Conservation (phyloP, 2,797 vertebrate genomes). For the Spondyliosoma cantharus region DNA sequence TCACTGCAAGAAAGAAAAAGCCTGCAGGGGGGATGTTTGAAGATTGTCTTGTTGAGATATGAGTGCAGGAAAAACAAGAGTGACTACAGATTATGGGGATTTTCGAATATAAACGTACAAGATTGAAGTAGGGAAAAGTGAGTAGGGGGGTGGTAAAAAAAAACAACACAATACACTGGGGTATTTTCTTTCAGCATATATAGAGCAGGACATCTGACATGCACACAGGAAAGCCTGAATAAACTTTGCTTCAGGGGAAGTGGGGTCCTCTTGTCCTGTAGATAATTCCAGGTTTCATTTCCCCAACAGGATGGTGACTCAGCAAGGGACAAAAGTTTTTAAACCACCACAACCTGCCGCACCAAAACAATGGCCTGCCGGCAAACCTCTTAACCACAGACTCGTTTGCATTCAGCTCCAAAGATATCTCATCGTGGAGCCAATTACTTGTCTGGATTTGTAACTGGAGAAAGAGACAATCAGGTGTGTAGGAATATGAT, state of each 20-base stretch:
- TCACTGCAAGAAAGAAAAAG: constrained; percentile 19
- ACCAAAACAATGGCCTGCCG: constrained; percentile 63
- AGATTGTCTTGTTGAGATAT: constrained; percentile 28
- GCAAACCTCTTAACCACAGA: constrained; percentile 32
- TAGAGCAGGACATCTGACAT: constrained; percentile 58
- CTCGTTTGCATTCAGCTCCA: constrained; percentile 1
- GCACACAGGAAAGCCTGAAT: constrained; percentile 81
- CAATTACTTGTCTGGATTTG: constrained; percentile 50
- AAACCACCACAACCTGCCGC: constrained; percentile 56
- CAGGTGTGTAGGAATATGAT: neutral
- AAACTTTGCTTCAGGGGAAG: constrained; percentile 76
- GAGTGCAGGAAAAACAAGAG: constrained; percentile 20
- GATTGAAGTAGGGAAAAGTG: neutral
- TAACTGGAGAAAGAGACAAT: constrained; percentile 17
- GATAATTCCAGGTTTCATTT: constrained; percentile 80
- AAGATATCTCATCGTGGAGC: constrained; percentile 51
- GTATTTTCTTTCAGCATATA: constrained; percentile 47
- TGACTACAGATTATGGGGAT: constrained; percentile 32
- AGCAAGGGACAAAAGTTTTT: constrained; percentile 63
- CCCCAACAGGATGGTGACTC: constrained; percentile 80
- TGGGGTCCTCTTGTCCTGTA: constrained; percentile 62
- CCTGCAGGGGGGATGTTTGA: constrained; percentile 1
- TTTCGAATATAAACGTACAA: constrained; percentile 43
- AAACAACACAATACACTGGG: constrained; percentile 17
- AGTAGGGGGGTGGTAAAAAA: neutral